Evolutionary conservation across 2,113 vertebrate genomes (phyloP).

Genomic region (Anguilla japonica): DNA sequence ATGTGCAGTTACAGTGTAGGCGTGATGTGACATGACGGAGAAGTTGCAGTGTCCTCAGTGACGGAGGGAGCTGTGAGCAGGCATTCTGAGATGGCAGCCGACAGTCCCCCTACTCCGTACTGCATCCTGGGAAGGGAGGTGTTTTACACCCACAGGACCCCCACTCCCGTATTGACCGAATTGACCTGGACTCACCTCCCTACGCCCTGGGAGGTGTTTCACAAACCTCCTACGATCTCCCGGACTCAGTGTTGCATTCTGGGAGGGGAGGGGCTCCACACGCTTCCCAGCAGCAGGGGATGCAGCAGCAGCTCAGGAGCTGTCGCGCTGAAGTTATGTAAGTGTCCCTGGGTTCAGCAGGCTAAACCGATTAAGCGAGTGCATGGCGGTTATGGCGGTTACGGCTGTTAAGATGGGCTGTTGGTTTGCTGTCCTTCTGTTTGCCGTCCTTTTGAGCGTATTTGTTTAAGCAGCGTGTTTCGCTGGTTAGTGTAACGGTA

Average conservation of each 20-base stretch:
- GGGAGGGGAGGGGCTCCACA: too few relatives aligned
- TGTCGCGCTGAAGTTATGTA: constrained; percentile 49
- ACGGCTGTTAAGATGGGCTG: constrained; percentile 40
- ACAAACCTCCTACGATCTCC: too few relatives aligned
- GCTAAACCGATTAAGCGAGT: constrained; percentile 56
- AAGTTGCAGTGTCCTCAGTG: not conserved
- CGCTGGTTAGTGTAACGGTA: not conserved
- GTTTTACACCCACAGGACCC: too few relatives aligned
- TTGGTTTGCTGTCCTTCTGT: constrained; percentile 31
- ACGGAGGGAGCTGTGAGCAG: not conserved
- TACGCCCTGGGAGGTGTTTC: too few relatives aligned
- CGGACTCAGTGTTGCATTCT: too few relatives aligned
- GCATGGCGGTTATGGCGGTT: constrained; percentile 46
- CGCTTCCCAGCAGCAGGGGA: not conserved
- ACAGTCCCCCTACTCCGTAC: too few relatives aligned
- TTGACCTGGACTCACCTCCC: too few relatives aligned
- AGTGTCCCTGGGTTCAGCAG: constrained; percentile 52
- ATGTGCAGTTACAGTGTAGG: not conserved
- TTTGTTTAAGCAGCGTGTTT: not conserved
- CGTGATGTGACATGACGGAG: not conserved
- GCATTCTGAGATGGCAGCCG: too few relatives aligned
- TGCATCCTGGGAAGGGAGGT: too few relatives aligned
- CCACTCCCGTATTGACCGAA: too few relatives aligned
- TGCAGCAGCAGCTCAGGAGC: constrained; percentile 36
- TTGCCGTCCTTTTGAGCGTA: constrained; percentile 28